phyloP scores from a whole-genome alignment of 2,797 vertebrate species.

The Myotis daubentonii region DNA sequence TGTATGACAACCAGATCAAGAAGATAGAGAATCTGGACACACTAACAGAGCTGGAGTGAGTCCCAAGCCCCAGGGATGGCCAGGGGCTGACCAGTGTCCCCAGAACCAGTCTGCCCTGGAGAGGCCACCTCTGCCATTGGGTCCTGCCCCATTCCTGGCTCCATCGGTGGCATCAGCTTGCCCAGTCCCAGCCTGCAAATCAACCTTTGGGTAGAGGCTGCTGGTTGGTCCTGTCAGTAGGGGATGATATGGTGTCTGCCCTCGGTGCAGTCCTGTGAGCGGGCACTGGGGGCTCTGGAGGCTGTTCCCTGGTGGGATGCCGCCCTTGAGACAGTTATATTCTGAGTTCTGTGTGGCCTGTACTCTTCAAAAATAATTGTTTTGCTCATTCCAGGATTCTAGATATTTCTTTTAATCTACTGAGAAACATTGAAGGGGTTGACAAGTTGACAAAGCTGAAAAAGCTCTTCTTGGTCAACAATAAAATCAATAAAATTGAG shows the following conservation, averaged over 20 bases:
- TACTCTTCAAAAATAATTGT: background rate
- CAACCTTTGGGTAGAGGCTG: background rate
- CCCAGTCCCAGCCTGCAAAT: background rate
- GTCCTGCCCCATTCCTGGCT: background rate
- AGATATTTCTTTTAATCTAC: slow-evolving; percentile 96
- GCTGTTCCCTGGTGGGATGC: background rate
- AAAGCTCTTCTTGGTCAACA: slow-evolving; percentile 98
- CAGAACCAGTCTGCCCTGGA: background rate
- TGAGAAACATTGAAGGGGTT: slow-evolving; percentile 95
- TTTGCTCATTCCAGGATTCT: slow-evolving; percentile 89
- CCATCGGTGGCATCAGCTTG: fast-evolving
- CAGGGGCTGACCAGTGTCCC: background rate
- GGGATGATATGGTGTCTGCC: background rate
- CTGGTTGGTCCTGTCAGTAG: too few relatives aligned
- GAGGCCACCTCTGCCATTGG: background rate
- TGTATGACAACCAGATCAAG: slow-evolving; percentile 98
- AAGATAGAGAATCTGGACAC: slow-evolving; percentile 95
- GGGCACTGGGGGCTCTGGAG: background rate
- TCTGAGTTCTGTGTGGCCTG: background rate
- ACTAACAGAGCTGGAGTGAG: slow-evolving; percentile 95
- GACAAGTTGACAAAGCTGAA: slow-evolving; percentile 92
- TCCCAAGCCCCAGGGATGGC: slow-evolving; percentile 29
- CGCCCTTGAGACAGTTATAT: background rate
- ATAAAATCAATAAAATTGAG: slow-evolving; percentile 94
- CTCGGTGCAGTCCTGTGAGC: background rate